Evolutionary conservation across 1,140 invertebrate genomes (phyloP).

Genomic region (Drosophila subpulchrella): DNA sequence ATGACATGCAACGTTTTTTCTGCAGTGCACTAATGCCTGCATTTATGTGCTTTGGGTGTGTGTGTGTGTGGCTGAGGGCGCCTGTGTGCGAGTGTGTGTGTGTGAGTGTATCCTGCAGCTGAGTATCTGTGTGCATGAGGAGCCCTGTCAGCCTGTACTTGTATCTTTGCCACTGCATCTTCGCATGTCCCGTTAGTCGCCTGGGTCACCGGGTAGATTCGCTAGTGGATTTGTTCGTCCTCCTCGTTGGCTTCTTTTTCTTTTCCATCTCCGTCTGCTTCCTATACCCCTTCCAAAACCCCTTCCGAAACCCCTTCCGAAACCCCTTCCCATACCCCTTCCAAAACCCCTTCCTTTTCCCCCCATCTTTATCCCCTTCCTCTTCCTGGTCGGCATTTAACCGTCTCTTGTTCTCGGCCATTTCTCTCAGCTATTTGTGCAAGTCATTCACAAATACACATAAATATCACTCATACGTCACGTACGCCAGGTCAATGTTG

Average conservation of each 20-base stretch:
- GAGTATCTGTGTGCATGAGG: constrained; percentile 34
- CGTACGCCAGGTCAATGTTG: constrained; percentile 47
- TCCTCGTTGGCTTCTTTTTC: background rate
- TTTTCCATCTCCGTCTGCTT: background rate
- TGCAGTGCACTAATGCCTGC: constrained; percentile 36
- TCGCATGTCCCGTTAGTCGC: constrained; percentile 50
- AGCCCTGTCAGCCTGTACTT: constrained; percentile 51
- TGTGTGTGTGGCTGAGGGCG: background rate
- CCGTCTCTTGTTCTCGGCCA: constrained; percentile 35
- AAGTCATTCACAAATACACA: constrained; percentile 45
- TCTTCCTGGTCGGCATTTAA: constrained; percentile 41
- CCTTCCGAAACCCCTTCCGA: background rate
- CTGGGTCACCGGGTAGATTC: constrained; percentile 51
- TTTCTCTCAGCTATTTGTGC: constrained; percentile 41
- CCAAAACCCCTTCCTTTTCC: background rate
- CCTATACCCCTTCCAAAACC: too few species aligned
- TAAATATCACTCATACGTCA: constrained; percentile 48
- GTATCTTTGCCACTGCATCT: constrained; percentile 68
- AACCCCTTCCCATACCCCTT: background rate
- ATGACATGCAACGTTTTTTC: background rate
- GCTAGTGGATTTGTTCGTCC: constrained; percentile 41
- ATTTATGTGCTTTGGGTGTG: constrained; percentile 27
- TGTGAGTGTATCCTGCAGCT: constrained; percentile 51
- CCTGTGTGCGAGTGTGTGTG: constrained; percentile 6
- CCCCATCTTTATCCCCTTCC: constrained; percentile 5